These are phyloP conservation scores for Zosterops japonicus DNA, from an alignment of 2,113 vertebrate species.

Conservation along the genomic window DNA sequence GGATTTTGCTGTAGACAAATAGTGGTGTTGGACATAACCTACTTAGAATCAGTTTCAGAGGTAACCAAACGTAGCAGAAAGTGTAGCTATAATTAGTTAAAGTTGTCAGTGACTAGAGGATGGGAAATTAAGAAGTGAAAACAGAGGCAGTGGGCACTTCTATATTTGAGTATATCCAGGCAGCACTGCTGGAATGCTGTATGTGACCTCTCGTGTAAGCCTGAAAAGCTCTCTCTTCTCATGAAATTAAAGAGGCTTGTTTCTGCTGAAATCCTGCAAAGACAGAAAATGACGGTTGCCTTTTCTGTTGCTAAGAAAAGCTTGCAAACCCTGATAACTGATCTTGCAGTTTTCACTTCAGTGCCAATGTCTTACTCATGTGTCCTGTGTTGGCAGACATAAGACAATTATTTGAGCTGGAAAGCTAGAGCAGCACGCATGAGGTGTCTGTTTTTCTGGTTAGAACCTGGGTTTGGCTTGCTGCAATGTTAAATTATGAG, in stretches of 20 bases:
- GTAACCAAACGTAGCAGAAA: background rate
- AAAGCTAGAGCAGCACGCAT: background rate
- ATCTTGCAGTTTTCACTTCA: background rate
- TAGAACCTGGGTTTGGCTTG: constrained; percentile 22
- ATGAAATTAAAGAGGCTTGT: background rate
- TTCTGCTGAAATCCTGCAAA: background rate
- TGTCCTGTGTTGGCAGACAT: constrained; percentile 13
- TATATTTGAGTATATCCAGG: background rate
- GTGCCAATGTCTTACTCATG: constrained; percentile 31
- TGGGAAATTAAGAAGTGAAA: background rate
- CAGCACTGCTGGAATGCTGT: background rate
- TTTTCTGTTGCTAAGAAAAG: constrained; percentile 17
- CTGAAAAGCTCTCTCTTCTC: background rate
- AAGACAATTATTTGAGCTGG: constrained; percentile 15
- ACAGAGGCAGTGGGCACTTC: background rate
- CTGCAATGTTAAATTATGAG: background rate
- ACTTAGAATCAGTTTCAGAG: background rate
- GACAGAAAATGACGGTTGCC: background rate
- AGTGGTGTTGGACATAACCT: fast-evolving
- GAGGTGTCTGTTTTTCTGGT: constrained; percentile 48
- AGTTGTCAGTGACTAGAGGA: background rate
- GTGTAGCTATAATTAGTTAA: background rate
- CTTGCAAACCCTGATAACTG: constrained; percentile 1
- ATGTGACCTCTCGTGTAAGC: background rate
- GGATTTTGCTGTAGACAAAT: background rate